phyloP scores from a whole-genome alignment of 1,140 invertebrate genomes.

The Hetaerina americana region DNA sequence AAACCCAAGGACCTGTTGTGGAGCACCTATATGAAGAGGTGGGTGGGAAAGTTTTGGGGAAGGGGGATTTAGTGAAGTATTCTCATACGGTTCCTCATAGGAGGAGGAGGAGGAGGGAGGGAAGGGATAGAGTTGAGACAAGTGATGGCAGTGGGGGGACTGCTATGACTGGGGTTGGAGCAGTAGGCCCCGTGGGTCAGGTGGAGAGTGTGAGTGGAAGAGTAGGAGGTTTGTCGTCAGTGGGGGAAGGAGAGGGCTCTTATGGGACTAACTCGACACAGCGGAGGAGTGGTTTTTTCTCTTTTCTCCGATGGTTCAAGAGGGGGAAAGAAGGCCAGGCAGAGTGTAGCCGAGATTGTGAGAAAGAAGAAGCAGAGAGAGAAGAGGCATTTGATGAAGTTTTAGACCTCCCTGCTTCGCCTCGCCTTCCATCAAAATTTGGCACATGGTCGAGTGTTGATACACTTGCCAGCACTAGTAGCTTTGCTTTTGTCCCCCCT shows the following conservation, averaged over 20 bases:
- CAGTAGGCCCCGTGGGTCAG: neutral
- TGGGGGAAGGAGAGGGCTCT: conserved; percentile 10
- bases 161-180: neutral
- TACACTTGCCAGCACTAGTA: conserved; percentile 47
- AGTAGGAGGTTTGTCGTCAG: neutral
- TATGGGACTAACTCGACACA: conserved; percentile 3
- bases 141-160: neutral
- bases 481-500: conserved; percentile 52
- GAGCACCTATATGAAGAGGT: conserved; percentile 2
- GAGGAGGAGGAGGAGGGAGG: neutral
- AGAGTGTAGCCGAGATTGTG: conserved; percentile 9
- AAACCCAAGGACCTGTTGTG: conserved; percentile 2
- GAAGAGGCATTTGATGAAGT: conserved; percentile 14
- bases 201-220: neutral
- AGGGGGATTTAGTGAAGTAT: neutral
- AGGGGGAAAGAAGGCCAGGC: conserved; percentile 17
- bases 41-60: neutral
- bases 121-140: neutral
- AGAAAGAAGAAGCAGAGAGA: conserved; percentile 13
- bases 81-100: neutral
- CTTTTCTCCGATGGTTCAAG: conserved; percentile 36
- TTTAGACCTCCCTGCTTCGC: conserved; percentile 7
- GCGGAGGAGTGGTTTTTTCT: conserved; percentile 27
- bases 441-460: conserved; percentile 34
- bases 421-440: conserved; percentile 12